A percentile compares a stretch with the other conserved stretches of the same genome.
These are phyloP conservation scores for Drosophila baimaii DNA, from an alignment of 1,140 invertebrate species.

Conservation along the genomic window DNA sequence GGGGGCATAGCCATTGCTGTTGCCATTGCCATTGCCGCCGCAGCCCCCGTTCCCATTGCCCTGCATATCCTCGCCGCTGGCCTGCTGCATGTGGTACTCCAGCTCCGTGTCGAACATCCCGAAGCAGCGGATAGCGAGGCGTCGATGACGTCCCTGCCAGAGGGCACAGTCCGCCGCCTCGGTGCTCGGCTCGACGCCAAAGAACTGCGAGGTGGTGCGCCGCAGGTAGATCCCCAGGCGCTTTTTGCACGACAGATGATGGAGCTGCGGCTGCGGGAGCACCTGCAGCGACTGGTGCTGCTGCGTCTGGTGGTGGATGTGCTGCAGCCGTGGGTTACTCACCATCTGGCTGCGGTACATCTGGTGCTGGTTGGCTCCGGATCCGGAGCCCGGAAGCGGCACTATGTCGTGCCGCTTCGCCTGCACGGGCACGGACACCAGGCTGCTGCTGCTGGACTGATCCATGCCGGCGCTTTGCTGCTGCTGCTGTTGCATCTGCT, in stretches of 20 bases:
- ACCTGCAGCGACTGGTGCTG: constrained; percentile 48
- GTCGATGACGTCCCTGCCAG: constrained; percentile 89
- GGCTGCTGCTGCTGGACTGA: constrained; percentile 14
- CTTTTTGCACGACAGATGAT: constrained; percentile 77
- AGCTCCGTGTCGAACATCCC: constrained; percentile 62
- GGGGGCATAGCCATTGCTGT: constrained; percentile 22
- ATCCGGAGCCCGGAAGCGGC: background rate
- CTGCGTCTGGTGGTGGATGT: constrained; percentile 52
- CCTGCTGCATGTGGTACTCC: constrained; percentile 44
- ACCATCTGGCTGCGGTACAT: constrained; percentile 41
- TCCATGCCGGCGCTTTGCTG: constrained; percentile 1
- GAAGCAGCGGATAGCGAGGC: constrained; percentile 86
- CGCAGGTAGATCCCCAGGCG: constrained; percentile 87
- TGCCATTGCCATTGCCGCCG: constrained; percentile 19
- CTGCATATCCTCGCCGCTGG: constrained; percentile 9
- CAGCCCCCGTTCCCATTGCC: constrained; percentile 17
- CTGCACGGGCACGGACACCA: constrained; percentile 37
- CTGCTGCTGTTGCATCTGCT: constrained; percentile 19
- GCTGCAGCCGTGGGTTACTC: constrained; percentile 43
- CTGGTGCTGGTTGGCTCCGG: constrained; percentile 33
- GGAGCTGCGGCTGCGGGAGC: constrained; percentile 54
- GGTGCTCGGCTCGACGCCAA: constrained; percentile 88
- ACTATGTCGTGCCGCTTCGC: constrained; percentile 27
- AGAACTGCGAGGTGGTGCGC: constrained; percentile 89
- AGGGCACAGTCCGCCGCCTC: constrained; percentile 87